Percentiles rank a stretch among this genome's conserved stretches.
phyloP scores from a whole-genome alignment of 2,113 vertebrate genomes.

The Neodon shergylaensis region DNA sequence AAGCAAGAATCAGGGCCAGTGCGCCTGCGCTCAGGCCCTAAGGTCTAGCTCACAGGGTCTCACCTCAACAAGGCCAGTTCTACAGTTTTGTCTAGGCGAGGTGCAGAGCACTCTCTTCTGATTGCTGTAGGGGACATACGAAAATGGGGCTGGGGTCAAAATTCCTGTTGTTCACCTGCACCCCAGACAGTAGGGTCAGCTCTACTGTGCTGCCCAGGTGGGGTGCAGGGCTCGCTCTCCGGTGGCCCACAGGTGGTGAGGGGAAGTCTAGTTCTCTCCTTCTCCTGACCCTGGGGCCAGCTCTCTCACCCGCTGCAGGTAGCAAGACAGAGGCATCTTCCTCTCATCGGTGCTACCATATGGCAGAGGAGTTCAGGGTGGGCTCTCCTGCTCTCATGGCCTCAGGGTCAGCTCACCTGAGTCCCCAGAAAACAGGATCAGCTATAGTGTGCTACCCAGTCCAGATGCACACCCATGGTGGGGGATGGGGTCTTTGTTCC shows the following conservation, averaged over 20 bases:
- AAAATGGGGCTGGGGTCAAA: too few relatives aligned
- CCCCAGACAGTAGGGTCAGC: background rate
- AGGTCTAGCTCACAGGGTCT: fast-evolving
- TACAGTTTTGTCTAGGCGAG: background rate
- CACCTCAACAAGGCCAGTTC: background rate
- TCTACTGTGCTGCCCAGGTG: background rate
- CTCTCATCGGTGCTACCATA: background rate
- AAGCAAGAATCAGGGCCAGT: background rate
- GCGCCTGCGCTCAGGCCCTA: too few relatives aligned
- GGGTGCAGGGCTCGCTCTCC: background rate
- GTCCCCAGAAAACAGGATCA: too few relatives aligned
- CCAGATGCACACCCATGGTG: too few relatives aligned
- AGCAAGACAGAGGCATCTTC: background rate
- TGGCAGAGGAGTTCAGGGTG: too few relatives aligned
- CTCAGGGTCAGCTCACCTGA: too few relatives aligned
- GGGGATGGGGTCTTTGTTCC: too few relatives aligned
- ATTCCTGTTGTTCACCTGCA: background rate
- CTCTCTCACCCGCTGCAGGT: background rate
- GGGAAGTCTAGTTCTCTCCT: background rate
- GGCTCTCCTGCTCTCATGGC: too few relatives aligned
- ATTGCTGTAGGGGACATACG: too few relatives aligned
- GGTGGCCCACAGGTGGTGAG: background rate
- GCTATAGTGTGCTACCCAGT: too few relatives aligned
- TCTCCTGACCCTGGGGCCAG: background rate
- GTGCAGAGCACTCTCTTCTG: too few relatives aligned